These are phyloP conservation scores for Neostethus bicornis DNA, from an alignment of 2,797 vertebrate genomes.

Conservation along the genomic window DNA sequence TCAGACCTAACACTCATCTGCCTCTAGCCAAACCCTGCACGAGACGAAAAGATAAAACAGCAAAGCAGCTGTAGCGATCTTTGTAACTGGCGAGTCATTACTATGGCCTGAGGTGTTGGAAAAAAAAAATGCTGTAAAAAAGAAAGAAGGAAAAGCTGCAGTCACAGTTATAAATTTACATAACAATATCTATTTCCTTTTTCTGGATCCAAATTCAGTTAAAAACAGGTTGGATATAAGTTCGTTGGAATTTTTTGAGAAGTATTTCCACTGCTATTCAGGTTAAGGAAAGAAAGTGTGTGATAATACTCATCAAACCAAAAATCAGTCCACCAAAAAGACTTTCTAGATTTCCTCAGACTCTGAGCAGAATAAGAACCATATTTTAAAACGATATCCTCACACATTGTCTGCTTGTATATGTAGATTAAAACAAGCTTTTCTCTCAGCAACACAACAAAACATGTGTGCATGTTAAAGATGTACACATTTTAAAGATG, in stretches of 20 bases:
- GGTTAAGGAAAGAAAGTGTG: neutral
- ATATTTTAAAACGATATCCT: too few species aligned
- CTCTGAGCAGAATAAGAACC: too few species aligned
- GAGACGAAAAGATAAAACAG: slow-evolving; percentile 3
- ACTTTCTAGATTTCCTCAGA: too few species aligned
- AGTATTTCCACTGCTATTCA: slow-evolving; percentile 22
- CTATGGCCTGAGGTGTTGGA: slow-evolving; percentile 9
- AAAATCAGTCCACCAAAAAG: too few species aligned
- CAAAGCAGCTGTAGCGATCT: slow-evolving; percentile 4
- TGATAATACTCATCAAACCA: too few species aligned
- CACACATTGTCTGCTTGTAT: too few species aligned
- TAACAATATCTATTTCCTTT: neutral
- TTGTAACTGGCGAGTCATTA: slow-evolving; percentile 12
- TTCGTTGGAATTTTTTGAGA: slow-evolving; percentile 13
- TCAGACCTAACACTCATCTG: slow-evolving; percentile 26
- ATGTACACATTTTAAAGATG: too few species aligned
- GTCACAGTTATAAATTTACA: neutral
- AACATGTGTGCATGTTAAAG: too few species aligned
- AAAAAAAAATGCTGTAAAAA: slow-evolving; percentile 25
- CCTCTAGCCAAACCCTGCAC: neutral
- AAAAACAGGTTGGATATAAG: slow-evolving; percentile 1
- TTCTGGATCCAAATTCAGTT: neutral
- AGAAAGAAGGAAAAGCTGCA: slow-evolving; percentile 2
- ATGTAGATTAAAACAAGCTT: too few species aligned
- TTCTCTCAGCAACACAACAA: too few species aligned